These are phyloP conservation scores for Barnardius zonarius DNA, from an alignment of 2,113 vertebrate species.

Conservation along the genomic window DNA sequence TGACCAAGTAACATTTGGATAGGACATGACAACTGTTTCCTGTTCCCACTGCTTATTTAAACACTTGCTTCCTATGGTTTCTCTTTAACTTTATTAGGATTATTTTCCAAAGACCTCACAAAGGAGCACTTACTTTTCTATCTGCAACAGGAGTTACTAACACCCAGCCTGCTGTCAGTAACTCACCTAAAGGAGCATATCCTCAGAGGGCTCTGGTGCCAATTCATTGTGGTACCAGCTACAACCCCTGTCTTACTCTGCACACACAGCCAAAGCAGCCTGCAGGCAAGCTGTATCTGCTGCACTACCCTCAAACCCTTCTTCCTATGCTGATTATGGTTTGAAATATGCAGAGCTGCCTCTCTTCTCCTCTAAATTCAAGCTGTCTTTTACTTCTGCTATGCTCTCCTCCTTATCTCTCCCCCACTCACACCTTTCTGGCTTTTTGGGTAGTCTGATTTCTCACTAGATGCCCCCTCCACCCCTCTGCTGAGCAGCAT, in stretches of 20 bases:
- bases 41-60: not conserved
- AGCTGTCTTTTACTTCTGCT: not conserved
- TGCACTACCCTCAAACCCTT: not conserved
- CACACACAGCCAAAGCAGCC: not conserved
- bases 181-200: not conserved
- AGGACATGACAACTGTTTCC: not conserved
- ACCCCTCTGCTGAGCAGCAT: not conserved
- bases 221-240: not conserved
- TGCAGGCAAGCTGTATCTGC: not conserved
- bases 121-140: not conserved
- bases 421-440: not conserved
- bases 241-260: not conserved
- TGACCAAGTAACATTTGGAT: not conserved
- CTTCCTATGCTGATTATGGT: accelerated
- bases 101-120: not conserved
- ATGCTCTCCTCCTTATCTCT: not conserved
- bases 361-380: not conserved
- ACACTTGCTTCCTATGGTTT: not conserved
- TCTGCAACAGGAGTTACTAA: not conserved
- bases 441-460: not conserved
- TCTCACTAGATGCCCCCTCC: not conserved
- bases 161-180: not conserved
- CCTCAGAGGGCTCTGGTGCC: not conserved
- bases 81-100: not conserved
- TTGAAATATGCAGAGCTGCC: not conserved